Evolutionary conservation across 1,140 invertebrate genomes (phyloP).

Genomic region (Rhynchophorus ferrugineus): DNA sequence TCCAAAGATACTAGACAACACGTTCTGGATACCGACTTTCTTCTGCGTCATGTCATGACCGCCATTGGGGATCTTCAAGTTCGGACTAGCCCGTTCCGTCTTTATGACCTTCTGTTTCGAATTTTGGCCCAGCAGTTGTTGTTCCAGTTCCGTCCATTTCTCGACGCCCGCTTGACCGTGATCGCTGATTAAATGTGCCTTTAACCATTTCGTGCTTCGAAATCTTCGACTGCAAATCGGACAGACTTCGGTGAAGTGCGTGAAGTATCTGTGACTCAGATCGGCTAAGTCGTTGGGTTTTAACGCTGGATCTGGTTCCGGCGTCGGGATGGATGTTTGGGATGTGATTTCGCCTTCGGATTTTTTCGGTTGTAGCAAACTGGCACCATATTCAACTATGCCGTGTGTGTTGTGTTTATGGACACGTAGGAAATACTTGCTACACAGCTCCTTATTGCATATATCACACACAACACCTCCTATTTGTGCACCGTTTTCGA

Average conservation of each 20-base stretch:
- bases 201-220: constrained; percentile 81
- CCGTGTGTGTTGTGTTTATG: constrained; percentile 98
- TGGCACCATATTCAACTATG: constrained; percentile 65
- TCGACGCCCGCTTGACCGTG: constrained; percentile 68
- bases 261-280: constrained; percentile 56
- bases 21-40: constrained; percentile 43
- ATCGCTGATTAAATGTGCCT: constrained; percentile 80
- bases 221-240: constrained; percentile 81
- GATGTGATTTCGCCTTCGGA: constrained; percentile 37
- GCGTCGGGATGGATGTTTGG: constrained; percentile 32
- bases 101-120: constrained; percentile 23
- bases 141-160: constrained; percentile 61
- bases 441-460: constrained; percentile 94
- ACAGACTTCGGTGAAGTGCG: constrained; percentile 72
- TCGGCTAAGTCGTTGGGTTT: constrained; percentile 49
- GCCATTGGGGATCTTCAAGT: constrained; percentile 55
- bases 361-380: constrained; percentile 46
- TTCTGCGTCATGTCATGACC: constrained; percentile 38
- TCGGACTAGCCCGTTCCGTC: constrained; percentile 43
- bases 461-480: constrained; percentile 93
- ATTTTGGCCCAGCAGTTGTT: constrained; percentile 37
- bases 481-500: constrained; percentile 83
- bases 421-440: constrained; percentile 93
- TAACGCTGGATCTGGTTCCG: constrained; percentile 44
- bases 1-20: constrained; percentile 53